These are phyloP conservation scores for Heliconius ismenius DNA, from an alignment of 2,888 invertebrate genomes.

Conservation along the genomic window DNA sequence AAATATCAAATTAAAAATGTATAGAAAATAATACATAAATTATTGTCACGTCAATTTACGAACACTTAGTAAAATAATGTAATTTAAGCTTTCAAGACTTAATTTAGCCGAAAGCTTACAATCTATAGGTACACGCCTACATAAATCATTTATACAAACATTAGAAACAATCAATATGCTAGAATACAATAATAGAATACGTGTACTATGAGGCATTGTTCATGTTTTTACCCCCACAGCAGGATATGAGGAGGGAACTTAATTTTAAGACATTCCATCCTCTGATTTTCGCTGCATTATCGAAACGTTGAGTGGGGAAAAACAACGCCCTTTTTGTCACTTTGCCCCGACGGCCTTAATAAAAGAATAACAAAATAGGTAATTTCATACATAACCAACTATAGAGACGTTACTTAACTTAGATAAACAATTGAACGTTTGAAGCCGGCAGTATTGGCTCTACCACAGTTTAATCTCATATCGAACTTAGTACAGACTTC, in stretches of 20 bases:
- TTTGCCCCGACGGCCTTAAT: not conserved
- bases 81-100: not conserved
- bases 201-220: too few species aligned
- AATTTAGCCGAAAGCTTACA: not conserved
- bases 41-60: not conserved
- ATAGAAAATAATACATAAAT: not conserved
- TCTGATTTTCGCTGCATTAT: too few species aligned
- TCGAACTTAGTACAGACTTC: conserved; percentile 41
- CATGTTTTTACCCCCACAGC: too few species aligned
- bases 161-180: conserved; percentile 1
- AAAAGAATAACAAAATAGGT: not conserved
- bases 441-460: conserved; percentile 26
- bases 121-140: not conserved
- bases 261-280: too few species aligned
- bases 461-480: conserved; percentile 37
- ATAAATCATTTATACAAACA: not conserved
- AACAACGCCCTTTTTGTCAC: not conserved
- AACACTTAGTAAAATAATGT: not conserved
- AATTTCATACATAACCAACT: not conserved
- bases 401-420: not conserved
- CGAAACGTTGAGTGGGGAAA: too few species aligned
- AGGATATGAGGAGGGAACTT: too few species aligned
- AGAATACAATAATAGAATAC: not conserved
- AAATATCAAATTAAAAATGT: not conserved
- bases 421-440: conserved; percentile 8